Evolutionary conservation across 2,113 vertebrate genomes (phyloP), one percentile per base, ranked within the genome.

Genomic region (Pelobates fuscus): DNA sequence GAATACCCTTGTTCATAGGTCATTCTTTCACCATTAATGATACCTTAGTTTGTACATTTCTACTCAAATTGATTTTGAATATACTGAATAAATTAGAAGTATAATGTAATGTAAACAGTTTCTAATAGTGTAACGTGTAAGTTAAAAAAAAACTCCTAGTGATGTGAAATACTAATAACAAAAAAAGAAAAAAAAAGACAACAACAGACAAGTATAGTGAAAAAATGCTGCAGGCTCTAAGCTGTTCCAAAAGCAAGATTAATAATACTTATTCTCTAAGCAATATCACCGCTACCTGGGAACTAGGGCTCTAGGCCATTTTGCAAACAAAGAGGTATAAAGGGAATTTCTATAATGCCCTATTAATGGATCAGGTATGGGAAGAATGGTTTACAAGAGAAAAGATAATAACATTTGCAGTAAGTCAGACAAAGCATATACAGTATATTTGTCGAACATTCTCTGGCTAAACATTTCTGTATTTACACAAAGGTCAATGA

Each of bases 341-440:
- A 62, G 58, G 69, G 69, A 71, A 61, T 71, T 71, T 71, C 41
- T 71, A 30, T 71, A 71, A 71, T 71, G 44, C 41, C 27, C 69
- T 62, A 23, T 49, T 61, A 71, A 71, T 71, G 57, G 69, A 61
- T 49, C 58, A 20, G 69, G 27, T 62, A 62, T 29, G 26, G 57
- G 37, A 62, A 17, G 12, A 61, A 70, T 70, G 59, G 54, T 44
- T n/a, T 44, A 37, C 23, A 20, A 2, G 18, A 24, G 29, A 15
- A n/a, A 59, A 59, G 18, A 18, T 41, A 58, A 70, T 27, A 60
- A 43, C 24, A 59, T 59, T 59, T 59, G 8, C 25, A 59, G 5
- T 12, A 10, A 11, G 57, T 25, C 30, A 32, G 30, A 32, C 30
- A 32, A 32, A 4, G 30, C 4, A 32, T 10, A 10, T 59, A 14